A percentile compares a stretch with the other conserved stretches of the same genome.
These are phyloP conservation scores for Neotragus pygmaeus DNA, from an alignment of 2,113 vertebrate species.

Conservation along the genomic window DNA sequence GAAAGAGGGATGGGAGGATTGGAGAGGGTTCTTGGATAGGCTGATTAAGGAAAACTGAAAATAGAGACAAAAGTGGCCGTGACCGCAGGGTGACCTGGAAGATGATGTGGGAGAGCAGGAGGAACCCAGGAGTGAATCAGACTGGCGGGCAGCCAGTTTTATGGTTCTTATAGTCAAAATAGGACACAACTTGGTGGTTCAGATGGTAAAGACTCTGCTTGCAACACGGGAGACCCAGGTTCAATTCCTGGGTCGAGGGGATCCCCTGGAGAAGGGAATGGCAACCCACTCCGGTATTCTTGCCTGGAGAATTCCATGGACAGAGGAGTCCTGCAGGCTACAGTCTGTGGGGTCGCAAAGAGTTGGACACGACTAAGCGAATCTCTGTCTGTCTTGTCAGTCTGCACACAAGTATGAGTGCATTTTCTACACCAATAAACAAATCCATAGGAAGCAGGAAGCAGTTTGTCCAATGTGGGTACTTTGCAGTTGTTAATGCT, in stretches of 20 bases:
- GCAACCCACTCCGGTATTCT: neutral
- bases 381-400: neutral
- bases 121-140: too few relatives aligned
- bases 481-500: neutral
- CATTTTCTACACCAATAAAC: neutral
- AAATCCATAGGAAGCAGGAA: neutral
- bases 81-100: neutral
- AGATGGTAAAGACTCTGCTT: neutral
- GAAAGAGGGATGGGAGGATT: neutral
- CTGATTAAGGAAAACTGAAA: neutral
- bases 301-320: neutral
- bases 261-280: neutral
- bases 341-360: neutral
- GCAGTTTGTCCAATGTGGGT: neutral
- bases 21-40: neutral
- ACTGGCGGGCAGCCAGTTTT: neutral
- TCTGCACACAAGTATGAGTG: neutral
- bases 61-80: neutral
- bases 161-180: neutral
- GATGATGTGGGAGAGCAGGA: neutral
- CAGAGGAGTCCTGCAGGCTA: neutral
- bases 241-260: neutral
- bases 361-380: neutral
- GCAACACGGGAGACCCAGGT: neutral
- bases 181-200: neutral